These are phyloP conservation scores for Pogoniulus pusillus DNA, from an alignment of 2,797 vertebrate genomes.

Conservation along the genomic window DNA sequence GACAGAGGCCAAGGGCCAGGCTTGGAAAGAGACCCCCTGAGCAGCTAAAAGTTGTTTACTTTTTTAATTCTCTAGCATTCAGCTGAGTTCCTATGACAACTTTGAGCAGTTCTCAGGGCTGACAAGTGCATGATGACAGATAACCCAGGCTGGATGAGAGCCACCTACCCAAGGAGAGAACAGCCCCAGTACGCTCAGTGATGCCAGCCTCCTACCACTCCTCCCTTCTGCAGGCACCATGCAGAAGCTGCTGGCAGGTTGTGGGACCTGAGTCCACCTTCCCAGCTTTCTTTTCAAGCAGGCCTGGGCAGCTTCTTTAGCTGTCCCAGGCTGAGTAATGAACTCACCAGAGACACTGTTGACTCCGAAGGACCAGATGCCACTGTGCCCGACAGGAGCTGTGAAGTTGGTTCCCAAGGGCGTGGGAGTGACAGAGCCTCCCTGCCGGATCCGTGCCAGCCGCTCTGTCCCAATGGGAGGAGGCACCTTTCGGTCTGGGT, in stretches of 20 bases:
- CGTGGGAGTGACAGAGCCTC: slow-evolving; percentile 90
- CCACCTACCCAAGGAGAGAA: neutral
- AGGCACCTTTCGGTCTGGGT: slow-evolving; percentile 94
- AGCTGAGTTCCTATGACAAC: neutral
- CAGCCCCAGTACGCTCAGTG: rapidly evolving
- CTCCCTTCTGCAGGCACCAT: neutral
- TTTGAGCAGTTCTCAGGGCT: neutral
- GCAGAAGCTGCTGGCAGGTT: rapidly evolving
- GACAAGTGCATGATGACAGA: neutral
- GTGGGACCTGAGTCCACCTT: neutral
- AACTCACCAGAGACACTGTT: slow-evolving; percentile 90
- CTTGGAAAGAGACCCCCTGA: neutral
- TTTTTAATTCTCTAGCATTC: neutral
- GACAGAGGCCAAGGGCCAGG: no score
- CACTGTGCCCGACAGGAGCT: slow-evolving; percentile 93
- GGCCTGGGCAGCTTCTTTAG: rapidly evolving
- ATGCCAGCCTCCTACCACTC: neutral
- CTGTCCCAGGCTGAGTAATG: neutral
- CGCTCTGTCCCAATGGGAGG: slow-evolving; percentile 96
- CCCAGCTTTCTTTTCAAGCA: neutral
- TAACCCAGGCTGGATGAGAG: neutral
- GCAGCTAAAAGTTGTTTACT: neutral
- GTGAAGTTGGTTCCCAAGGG: slow-evolving; percentile 94
- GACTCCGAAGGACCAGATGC: slow-evolving; percentile 98
- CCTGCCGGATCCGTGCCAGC: slow-evolving; percentile 94